These are phyloP conservation scores for Lineus longissimus DNA, from an alignment of 1,140 invertebrate species.

Conservation along the genomic window DNA sequence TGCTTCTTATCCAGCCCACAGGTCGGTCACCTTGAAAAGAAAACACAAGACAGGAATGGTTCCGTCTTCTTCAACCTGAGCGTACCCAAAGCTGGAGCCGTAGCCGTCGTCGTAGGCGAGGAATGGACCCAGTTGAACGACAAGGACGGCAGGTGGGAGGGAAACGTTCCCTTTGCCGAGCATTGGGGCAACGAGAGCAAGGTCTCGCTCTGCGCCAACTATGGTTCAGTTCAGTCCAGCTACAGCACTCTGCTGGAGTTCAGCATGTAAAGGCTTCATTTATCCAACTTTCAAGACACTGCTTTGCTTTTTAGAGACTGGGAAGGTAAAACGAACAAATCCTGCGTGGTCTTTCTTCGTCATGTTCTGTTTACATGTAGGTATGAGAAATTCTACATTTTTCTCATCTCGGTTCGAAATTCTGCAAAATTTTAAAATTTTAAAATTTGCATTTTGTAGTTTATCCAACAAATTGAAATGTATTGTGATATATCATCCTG, in stretches of 20 bases:
- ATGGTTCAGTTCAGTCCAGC: constrained; percentile 42
- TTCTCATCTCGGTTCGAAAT: no score
- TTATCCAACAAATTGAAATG: no score
- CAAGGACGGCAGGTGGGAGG: constrained; percentile 39
- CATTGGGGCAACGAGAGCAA: constrained; percentile 31
- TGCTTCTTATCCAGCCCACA: constrained; percentile 48
- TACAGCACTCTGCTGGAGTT: constrained; percentile 51
- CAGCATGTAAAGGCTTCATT: constrained; percentile 23
- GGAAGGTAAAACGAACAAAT: no score
- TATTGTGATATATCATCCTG: no score
- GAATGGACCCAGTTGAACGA: constrained; percentile 50
- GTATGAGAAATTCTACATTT: no score
- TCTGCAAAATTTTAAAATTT: no score
- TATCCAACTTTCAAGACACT: no score
- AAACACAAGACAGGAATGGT: constrained; percentile 24
- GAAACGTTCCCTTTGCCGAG: constrained; percentile 26
- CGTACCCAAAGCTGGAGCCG: constrained; percentile 42
- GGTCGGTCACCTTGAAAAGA: constrained; percentile 25
- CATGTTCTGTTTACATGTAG: no score
- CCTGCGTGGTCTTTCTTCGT: no score
- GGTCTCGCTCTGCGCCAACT: constrained; percentile 49
- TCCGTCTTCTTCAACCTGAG: constrained; percentile 38
- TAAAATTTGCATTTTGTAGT: no score
- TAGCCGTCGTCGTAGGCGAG: constrained; percentile 46
- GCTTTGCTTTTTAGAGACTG: no score